Conservation (phyloP, 2,113 vertebrate species). For the Sinocyclocheilus maitianheensis region DNA sequence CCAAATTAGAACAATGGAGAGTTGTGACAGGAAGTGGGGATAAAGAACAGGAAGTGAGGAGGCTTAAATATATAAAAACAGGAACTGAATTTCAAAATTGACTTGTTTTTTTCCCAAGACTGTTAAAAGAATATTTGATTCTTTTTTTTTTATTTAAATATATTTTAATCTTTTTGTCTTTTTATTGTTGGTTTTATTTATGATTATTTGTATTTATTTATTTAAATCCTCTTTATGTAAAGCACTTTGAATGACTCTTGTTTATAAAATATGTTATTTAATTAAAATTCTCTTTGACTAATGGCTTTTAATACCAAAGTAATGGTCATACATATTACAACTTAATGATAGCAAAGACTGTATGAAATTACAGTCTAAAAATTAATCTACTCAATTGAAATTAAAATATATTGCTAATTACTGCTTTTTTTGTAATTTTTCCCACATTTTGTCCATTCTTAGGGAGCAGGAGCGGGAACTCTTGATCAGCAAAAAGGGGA, state of each 20-base stretch:
- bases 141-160: background rate
- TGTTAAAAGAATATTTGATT: background rate
- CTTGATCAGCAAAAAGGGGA: slow-evolving; percentile 87
- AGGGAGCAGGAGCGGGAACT: slow-evolving; percentile 95
- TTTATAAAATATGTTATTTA: background rate
- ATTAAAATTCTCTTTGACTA: no score
- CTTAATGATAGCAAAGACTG: background rate
- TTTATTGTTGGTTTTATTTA: background rate
- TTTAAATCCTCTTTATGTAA: background rate
- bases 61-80: slow-evolving; percentile 33
- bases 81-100: slow-evolving; percentile 54
- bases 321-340: background rate
- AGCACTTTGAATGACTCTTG: background rate
- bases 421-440: background rate
- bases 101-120: background rate
- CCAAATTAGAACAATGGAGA: background rate
- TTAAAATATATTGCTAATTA: background rate
- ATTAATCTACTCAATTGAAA: background rate
- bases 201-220: no score
- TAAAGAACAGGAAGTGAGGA: slow-evolving; percentile 47
- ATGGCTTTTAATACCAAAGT: no score
- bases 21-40: slow-evolving; percentile 22
- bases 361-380: no score
- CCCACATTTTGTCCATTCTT: background rate
- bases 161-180: no score